A percentile compares a stretch with the other conserved stretches of the same genome.
phyloP scores from a whole-genome alignment of 2,888 invertebrate species.

The Anorthoa munda region DNA sequence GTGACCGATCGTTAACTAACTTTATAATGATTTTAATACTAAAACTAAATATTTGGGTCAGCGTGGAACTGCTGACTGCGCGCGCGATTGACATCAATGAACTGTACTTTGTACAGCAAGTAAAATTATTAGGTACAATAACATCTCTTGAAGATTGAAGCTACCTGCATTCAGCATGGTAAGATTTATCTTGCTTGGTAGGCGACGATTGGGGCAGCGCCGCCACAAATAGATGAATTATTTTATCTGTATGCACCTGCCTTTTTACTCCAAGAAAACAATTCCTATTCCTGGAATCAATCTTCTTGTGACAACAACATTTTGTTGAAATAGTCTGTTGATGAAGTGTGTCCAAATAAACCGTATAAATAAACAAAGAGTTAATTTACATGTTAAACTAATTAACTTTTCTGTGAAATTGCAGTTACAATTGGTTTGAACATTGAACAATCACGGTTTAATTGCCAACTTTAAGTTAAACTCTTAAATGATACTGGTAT shows the following conservation, averaged over 20 bases:
- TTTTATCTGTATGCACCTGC: neutral
- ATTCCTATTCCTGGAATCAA: neutral
- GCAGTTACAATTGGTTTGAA: neutral
- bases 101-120: no score
- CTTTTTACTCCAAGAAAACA: neutral
- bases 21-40: no score
- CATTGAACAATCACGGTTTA: slow-evolving; percentile 9
- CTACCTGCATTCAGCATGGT: no score
- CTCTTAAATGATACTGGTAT: neutral
- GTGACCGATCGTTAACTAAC: no score
- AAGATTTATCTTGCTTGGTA: no score
- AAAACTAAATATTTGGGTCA: no score
- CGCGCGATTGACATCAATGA: no score
- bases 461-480: neutral
- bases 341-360: neutral
- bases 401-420: slow-evolving; percentile 15
- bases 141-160: no score
- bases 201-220: neutral
- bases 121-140: no score
- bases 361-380: no score
- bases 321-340: neutral
- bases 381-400: neutral
- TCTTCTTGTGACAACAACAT: neutral
- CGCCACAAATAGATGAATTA: no score
- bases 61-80: no score